Percentiles rank a stretch among this genome's conserved stretches.
Evolutionary conservation across 2,797 vertebrate species (phyloP).

Genomic region (Agapornis canus): DNA sequence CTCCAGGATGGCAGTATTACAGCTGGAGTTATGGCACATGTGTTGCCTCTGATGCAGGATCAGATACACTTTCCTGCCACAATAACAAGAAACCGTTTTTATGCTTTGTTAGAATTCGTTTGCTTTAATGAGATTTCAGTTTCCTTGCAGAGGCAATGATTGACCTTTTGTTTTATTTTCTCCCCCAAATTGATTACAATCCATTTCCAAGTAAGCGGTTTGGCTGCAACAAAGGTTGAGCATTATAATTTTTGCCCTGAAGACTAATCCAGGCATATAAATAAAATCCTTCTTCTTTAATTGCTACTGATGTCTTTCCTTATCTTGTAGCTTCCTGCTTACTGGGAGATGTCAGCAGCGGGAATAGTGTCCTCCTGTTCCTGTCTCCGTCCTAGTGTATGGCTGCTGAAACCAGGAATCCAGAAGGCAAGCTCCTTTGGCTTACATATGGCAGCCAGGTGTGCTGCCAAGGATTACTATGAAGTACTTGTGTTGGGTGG

Average conservation of each 20-base stretch:
- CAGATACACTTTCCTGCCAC: not conserved
- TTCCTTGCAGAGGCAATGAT: not conserved
- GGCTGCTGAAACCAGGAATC: conserved; percentile 47
- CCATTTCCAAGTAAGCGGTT: not conserved
- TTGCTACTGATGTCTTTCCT: not conserved
- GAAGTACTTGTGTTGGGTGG: conserved; percentile 93
- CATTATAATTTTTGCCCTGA: not conserved
- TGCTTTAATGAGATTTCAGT: not conserved
- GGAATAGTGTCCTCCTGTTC: conserved; percentile 10
- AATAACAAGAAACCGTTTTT: not conserved
- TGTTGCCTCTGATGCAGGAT: not conserved
- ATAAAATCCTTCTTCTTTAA: not conserved
- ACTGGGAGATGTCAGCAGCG: conserved; percentile 62
- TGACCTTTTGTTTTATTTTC: too few species aligned
- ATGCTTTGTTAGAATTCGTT: not conserved
- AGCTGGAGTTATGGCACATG: not conserved
- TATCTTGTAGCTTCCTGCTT: not conserved
- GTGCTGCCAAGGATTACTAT: conserved; percentile 83
- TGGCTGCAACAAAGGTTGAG: not conserved
- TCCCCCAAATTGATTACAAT: not conserved
- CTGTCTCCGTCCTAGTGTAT: not conserved
- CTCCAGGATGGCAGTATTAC: not conserved
- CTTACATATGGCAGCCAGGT: conserved; percentile 79
- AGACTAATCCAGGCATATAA: not conserved
- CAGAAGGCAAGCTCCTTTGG: conserved; percentile 30